Evolutionary conservation across 2,888 invertebrate genomes (phyloP).

Genomic region (Mythimna albipuncta): DNA sequence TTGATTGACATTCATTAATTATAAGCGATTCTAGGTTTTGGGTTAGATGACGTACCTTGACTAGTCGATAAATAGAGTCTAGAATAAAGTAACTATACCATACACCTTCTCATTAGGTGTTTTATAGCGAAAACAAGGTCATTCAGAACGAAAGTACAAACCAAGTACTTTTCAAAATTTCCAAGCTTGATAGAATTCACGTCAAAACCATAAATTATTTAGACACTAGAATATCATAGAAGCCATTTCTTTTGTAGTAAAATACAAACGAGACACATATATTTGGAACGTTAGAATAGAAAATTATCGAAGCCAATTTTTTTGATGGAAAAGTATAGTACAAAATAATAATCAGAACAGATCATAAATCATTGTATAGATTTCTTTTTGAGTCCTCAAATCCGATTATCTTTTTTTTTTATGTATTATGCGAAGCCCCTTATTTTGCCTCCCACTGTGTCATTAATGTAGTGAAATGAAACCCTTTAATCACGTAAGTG

Average conservation of each 20-base stretch:
- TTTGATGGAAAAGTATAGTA: constrained; percentile 8
- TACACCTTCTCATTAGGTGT: not conserved
- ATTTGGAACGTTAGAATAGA: constrained; percentile 33
- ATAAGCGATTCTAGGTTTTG: not conserved
- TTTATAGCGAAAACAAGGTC: constrained; percentile 23
- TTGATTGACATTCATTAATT: not conserved
- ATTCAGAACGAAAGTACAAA: constrained; percentile 29
- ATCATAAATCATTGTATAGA: constrained; percentile 43
- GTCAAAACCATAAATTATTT: constrained; percentile 28
- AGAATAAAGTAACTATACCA: constrained; percentile 3
- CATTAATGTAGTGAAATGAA: constrained; percentile 58
- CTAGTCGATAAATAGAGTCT: constrained; percentile 7
- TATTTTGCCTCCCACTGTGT: constrained; percentile 37
- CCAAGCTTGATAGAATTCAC: constrained; percentile 22
- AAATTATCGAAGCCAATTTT: constrained; percentile 7
- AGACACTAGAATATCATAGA: constrained; percentile 16
- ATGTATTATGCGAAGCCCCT: constrained; percentile 28
- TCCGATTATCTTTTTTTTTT: constrained; percentile 44
- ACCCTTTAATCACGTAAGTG: constrained; percentile 71
- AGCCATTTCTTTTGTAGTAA: constrained; percentile 11
- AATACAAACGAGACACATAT: constrained; percentile 8
- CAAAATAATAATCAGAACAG: constrained; percentile 35
- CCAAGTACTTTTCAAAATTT: not conserved
- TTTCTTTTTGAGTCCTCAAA: constrained; percentile 39
- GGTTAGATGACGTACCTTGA: not conserved